Conservation (phyloP, 2,888 invertebrate species). For the Yponomeuta malinellus region DNA sequence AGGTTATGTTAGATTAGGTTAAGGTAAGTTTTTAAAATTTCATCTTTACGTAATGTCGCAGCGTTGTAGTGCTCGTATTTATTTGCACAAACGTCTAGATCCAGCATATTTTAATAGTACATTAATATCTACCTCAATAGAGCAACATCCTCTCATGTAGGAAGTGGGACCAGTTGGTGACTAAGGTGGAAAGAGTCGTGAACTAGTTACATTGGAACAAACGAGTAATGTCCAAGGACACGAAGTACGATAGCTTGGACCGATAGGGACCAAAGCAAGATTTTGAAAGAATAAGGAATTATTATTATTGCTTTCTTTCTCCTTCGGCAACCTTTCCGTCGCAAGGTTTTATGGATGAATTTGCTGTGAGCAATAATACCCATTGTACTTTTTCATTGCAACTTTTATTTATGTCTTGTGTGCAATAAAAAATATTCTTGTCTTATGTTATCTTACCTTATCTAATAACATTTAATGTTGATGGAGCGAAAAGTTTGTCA, state of each 20-base stretch:
- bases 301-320: background rate
- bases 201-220: background rate
- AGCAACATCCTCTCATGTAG: slow-evolving; percentile 67
- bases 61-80: background rate
- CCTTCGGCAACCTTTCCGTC: too few species aligned
- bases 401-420: too few species aligned
- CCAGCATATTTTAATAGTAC: slow-evolving; percentile 2
- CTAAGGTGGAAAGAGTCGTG: slow-evolving; percentile 42
- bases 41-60: too few species aligned
- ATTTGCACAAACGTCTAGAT: background rate
- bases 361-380: too few species aligned
- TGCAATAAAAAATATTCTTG: too few species aligned
- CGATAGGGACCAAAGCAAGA: background rate
- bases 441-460: too few species aligned
- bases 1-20: too few species aligned
- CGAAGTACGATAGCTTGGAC: background rate
- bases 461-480: too few species aligned
- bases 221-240: background rate
- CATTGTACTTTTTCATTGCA: too few species aligned
- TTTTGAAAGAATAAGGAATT: background rate
- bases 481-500: too few species aligned
- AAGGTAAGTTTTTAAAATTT: too few species aligned
- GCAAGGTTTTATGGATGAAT: too few species aligned
- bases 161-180: slow-evolving; percentile 60
- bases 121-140: slow-evolving; percentile 30